Conservation (phyloP, 2,113 vertebrate genomes). For the Eudyptes chrysolophus region DNA sequence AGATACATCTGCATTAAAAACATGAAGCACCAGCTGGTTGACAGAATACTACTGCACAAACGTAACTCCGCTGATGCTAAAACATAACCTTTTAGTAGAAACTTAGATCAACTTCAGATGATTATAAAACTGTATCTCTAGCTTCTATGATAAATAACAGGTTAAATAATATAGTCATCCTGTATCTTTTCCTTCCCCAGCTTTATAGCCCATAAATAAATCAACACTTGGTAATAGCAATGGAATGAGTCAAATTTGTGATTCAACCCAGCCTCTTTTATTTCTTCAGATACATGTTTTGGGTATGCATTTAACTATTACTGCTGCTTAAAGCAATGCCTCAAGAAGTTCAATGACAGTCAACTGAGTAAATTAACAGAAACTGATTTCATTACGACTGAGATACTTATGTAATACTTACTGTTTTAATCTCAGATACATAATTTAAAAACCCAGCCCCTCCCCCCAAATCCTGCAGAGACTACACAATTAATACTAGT, state of each 20-base stretch:
- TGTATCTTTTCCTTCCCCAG: not conserved
- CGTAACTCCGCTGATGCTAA: not conserved
- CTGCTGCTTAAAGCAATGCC: not conserved
- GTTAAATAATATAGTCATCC: not conserved
- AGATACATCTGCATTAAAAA: not conserved
- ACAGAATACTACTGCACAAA: not conserved
- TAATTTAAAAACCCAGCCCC: not conserved
- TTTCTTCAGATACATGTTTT: not conserved
- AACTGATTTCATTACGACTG: not conserved
- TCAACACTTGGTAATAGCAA: not conserved
- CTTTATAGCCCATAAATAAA: slow-evolving; percentile 25
- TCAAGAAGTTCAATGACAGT: not conserved
- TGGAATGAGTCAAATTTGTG: not conserved
- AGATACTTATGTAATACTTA: not conserved
- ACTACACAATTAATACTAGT: not conserved
- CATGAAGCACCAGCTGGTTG: not conserved
- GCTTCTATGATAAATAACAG: not conserved
- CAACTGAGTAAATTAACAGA: not conserved
- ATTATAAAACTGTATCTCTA: not conserved
- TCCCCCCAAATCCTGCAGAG: not conserved
- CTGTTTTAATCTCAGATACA: not conserved
- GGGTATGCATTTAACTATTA: not conserved
- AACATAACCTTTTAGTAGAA: not conserved
- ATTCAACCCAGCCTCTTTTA: not conserved
- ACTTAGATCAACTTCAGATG: not conserved